Conservation (phyloP, 2,797 vertebrate genomes). For the Eidolon dupreanum region DNA sequence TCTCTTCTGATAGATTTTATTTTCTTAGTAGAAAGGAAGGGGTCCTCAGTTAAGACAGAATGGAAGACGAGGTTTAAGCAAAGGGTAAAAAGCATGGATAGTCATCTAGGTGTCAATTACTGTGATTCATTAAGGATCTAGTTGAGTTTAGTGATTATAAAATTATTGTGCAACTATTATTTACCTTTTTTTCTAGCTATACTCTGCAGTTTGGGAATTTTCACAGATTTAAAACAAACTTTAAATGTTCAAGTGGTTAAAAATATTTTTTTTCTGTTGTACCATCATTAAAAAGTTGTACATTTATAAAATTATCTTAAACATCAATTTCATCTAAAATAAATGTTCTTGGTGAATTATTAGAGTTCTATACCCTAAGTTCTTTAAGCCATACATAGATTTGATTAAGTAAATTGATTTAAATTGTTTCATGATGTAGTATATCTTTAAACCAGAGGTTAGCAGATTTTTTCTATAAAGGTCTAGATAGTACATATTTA, state of each 20-base stretch:
- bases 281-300: background rate
- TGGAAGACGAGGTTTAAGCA: background rate
- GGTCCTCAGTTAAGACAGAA: background rate
- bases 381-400: background rate
- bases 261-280: background rate
- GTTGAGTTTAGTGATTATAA: background rate
- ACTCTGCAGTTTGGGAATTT: background rate
- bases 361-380: background rate
- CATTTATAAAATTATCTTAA: background rate
- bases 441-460: background rate
- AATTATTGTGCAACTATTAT: background rate
- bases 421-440: background rate
- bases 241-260: background rate
- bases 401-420: background rate
- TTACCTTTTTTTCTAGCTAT: background rate
- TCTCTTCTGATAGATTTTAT: background rate
- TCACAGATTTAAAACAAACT: background rate
- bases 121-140: background rate
- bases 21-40: background rate
- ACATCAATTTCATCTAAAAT: background rate
- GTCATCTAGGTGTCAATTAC: background rate
- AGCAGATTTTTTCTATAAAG: background rate
- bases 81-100: background rate
- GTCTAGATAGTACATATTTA: background rate
- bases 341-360: background rate